These are phyloP conservation scores for Microctenopoma lineatum DNA, from an alignment of 2,797 vertebrate species.

Conservation along the genomic window DNA sequence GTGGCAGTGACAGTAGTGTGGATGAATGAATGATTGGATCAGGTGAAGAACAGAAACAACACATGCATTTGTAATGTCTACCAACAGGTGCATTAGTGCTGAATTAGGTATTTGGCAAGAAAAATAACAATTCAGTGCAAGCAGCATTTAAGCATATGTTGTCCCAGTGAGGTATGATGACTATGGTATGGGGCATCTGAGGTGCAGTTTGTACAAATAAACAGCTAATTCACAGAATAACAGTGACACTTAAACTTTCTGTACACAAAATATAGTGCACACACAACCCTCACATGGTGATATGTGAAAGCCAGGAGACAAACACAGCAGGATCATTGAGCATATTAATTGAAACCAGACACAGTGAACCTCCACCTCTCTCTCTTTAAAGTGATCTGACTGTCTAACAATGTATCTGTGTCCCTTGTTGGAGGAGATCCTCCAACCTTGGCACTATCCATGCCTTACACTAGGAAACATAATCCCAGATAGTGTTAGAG, in stretches of 20 bases:
- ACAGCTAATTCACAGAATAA: too few species aligned
- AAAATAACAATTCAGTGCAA: not conserved
- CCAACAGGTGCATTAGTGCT: not conserved
- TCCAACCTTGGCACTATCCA: not conserved
- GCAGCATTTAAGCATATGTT: not conserved
- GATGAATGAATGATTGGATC: not conserved
- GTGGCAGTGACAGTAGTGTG: not conserved
- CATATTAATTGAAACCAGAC: constrained; percentile 75
- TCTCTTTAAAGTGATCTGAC: constrained; percentile 2
- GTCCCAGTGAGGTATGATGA: not conserved
- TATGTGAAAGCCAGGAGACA: constrained; percentile 66
- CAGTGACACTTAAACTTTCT: too few species aligned
- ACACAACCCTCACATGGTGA: constrained; percentile 44
- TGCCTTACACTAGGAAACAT: constrained; percentile 1
- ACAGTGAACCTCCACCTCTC: constrained; percentile 13
- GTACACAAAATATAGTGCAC: not conserved
- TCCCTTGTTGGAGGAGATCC: constrained; percentile 4
- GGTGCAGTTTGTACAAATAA: not conserved
- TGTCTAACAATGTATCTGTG: constrained; percentile 1
- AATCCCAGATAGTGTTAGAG: not conserved
- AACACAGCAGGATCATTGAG: constrained; percentile 72
- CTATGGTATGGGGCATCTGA: not conserved
- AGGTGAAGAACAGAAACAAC: not conserved
- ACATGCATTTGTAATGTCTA: not conserved
- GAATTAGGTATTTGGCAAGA: not conserved